Percentiles rank a stretch among this genome's conserved stretches.
These are phyloP conservation scores for Aphelenchoides fujianensis DNA, from an alignment of 1,140 invertebrate species.

Conservation along the genomic window DNA sequence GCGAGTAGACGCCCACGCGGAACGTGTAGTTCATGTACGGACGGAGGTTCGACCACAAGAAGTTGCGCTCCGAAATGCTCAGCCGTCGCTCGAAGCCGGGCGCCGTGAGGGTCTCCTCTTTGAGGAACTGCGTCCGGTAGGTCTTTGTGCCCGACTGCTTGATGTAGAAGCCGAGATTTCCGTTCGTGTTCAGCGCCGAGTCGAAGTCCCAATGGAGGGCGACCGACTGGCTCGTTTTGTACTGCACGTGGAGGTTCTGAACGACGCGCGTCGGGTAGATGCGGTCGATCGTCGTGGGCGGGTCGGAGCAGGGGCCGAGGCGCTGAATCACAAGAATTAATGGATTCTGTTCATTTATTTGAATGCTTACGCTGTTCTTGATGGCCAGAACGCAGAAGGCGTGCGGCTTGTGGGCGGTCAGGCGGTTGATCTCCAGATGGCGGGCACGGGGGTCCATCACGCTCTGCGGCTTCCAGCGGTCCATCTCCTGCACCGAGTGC, in stretches of 20 bases:
- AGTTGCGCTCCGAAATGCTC: slow-evolving; percentile 35
- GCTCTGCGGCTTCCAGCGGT: slow-evolving; percentile 42
- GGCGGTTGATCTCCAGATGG: slow-evolving; percentile 47
- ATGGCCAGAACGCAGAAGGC: slow-evolving; percentile 61
- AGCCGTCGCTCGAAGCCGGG: slow-evolving; percentile 51
- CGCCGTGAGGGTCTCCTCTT: slow-evolving; percentile 50
- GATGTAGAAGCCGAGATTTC: slow-evolving; percentile 53
- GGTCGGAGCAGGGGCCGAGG: slow-evolving; percentile 60
- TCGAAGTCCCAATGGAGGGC: slow-evolving; percentile 55
- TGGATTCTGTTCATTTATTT: neutral
- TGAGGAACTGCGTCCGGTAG: slow-evolving; percentile 53
- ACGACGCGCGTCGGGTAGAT: slow-evolving; percentile 52
- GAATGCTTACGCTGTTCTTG: slow-evolving; percentile 54
- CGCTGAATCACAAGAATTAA: too few relatives aligned
- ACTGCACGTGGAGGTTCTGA: slow-evolving; percentile 55
- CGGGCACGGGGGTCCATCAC: slow-evolving; percentile 41
- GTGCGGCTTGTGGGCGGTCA: slow-evolving; percentile 54
- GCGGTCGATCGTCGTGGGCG: slow-evolving; percentile 52
- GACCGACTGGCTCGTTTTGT: slow-evolving; percentile 58
- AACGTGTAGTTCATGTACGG: slow-evolving; percentile 60
- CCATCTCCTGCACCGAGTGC: slow-evolving; percentile 29
- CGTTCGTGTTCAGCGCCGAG: slow-evolving; percentile 5
- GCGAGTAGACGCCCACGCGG: slow-evolving; percentile 52
- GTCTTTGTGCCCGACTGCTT: slow-evolving; percentile 60
- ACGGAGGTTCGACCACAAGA: slow-evolving; percentile 52